Evolutionary conservation across 1,140 invertebrate genomes (phyloP).

Genomic region (Homarus americanus): DNA sequence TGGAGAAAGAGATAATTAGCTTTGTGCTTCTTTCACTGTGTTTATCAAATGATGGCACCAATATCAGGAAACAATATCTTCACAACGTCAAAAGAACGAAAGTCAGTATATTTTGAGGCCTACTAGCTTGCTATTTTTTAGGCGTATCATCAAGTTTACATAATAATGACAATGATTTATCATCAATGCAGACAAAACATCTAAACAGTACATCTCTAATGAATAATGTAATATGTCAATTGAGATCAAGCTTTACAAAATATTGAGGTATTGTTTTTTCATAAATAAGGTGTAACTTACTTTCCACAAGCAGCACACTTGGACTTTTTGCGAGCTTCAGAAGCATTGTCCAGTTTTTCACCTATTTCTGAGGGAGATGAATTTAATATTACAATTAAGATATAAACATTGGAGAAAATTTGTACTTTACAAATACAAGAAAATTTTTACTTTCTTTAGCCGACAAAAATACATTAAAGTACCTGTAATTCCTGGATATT

Average conservation of each 20-base stretch:
- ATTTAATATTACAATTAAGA: neutral
- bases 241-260: neutral
- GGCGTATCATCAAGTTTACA: neutral
- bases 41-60: neutral
- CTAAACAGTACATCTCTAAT: neutral
- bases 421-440: too few species aligned
- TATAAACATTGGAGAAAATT: neutral
- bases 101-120: neutral
- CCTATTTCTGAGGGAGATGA: conserved; percentile 43
- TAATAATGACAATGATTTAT: neutral
- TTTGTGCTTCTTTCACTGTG: conserved; percentile 26
- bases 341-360: conserved; percentile 44
- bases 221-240: neutral
- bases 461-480: too few species aligned
- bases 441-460: too few species aligned
- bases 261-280: neutral
- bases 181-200: neutral
- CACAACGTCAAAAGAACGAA: neutral
- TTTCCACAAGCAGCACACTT: conserved; percentile 45
- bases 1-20: neutral
- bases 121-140: neutral
- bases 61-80: conserved; percentile 9
- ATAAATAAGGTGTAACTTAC: neutral
- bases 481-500: too few species aligned
- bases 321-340: conserved; percentile 43